A percentile compares a stretch with the other conserved stretches of the same genome.
Conservation (phyloP, 2,888 invertebrate species). For the Copidosoma aretas region DNA sequence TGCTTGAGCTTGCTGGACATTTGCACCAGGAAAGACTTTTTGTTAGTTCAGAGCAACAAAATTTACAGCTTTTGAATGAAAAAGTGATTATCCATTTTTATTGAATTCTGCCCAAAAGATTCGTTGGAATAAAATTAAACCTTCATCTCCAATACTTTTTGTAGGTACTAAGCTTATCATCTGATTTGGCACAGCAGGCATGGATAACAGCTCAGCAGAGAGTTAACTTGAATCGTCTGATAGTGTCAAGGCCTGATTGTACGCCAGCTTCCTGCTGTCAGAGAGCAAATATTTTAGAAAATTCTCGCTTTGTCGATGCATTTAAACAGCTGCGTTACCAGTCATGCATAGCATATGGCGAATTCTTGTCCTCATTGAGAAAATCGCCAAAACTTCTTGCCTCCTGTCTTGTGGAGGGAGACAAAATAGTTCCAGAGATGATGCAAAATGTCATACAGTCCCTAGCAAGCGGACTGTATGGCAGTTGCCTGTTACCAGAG, state of each 20-base stretch:
- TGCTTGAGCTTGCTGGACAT: constrained; percentile 72
- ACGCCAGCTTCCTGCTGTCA: constrained; percentile 81
- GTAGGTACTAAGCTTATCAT: constrained; percentile 66
- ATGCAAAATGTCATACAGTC: constrained; percentile 66
- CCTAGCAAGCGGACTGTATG: constrained; percentile 73
- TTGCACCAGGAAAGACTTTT: constrained; percentile 86
- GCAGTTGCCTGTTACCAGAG: constrained; percentile 76
- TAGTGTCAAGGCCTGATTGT: constrained; percentile 76
- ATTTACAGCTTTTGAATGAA: constrained; percentile 79
- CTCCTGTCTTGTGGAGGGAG: constrained; percentile 72
- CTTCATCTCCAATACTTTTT: constrained; percentile 34
- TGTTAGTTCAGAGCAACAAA: constrained; percentile 83
- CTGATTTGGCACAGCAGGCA: constrained; percentile 73
- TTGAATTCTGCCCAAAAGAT: too few species aligned
- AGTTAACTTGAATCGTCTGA: constrained; percentile 78
- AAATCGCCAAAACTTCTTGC: constrained; percentile 76
- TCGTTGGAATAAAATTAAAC: constrained; percentile 1
- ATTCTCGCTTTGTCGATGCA: constrained; percentile 76
- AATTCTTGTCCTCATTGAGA: constrained; percentile 73
- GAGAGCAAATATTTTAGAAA: constrained; percentile 70
- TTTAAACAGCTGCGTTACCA: constrained; percentile 86
- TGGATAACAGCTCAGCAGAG: constrained; percentile 90
- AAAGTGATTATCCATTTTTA: constrained; percentile 70
- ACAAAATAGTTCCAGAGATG: constrained; percentile 65
- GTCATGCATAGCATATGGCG: constrained; percentile 72